A percentile compares a stretch with the other conserved stretches of the same genome.
Conservation (phyloP, 2,113 vertebrate genomes). For the Chaetodon auriga region DNA sequence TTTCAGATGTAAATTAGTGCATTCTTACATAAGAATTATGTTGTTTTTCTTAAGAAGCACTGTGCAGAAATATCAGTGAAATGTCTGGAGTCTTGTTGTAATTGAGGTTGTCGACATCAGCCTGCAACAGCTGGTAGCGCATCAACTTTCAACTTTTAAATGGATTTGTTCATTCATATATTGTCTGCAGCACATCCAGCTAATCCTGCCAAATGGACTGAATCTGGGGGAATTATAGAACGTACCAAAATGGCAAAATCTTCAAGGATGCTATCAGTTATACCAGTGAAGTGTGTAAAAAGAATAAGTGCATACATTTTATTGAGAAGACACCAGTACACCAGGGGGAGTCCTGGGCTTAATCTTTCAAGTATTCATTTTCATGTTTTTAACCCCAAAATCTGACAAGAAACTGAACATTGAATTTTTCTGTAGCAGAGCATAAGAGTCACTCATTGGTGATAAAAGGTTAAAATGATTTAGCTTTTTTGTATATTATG, state of each 20-base stretch:
- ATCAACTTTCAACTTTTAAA: conserved; percentile 11
- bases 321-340: not conserved
- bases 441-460: not conserved
- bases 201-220: not conserved
- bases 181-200: not conserved
- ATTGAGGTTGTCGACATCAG: conserved; percentile 1
- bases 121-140: not conserved
- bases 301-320: not conserved
- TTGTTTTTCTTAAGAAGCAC: not conserved
- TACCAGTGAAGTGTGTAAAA: not conserved
- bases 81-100: not conserved
- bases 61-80: not conserved
- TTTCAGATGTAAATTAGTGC: not conserved
- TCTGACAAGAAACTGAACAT: not conserved
- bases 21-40: not conserved
- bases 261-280: not conserved
- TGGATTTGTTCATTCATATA: conserved; percentile 3
- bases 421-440: not conserved
- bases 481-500: no score
- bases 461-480: not conserved
- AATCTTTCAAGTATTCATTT: not conserved
- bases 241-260: not conserved
- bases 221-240: not conserved
- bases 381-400: not conserved
- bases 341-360: no score